A percentile compares a stretch with the other conserved stretches of the same genome.
phyloP scores from a whole-genome alignment of 2,113 vertebrate genomes.

The Sebastes schlegelii region DNA sequence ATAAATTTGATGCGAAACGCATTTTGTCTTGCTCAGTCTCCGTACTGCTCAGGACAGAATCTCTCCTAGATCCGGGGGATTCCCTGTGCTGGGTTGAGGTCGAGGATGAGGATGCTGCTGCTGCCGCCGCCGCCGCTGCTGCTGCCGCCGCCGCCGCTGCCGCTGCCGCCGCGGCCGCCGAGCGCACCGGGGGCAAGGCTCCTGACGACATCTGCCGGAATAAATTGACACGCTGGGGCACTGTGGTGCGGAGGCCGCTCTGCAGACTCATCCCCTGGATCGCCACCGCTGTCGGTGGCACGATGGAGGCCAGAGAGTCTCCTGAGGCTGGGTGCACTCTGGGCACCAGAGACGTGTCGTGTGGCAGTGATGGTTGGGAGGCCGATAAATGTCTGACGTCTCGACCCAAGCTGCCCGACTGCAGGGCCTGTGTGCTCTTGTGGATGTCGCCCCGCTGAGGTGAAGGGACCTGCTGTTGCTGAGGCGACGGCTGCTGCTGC shows the following conservation, averaged over 20 bases:
- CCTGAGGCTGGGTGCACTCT: slow-evolving; percentile 91
- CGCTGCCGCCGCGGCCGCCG: slow-evolving; percentile 62
- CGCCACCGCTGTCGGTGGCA: slow-evolving; percentile 81
- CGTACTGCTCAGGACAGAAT: slow-evolving; percentile 92
- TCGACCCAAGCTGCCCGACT: slow-evolving; percentile 91
- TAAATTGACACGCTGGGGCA: slow-evolving; percentile 91
- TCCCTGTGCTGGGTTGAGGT: slow-evolving; percentile 88
- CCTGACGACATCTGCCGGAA: slow-evolving; percentile 98
- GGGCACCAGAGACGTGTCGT: slow-evolving; percentile 90
- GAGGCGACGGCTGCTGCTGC: slow-evolving; percentile 69
- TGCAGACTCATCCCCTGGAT: slow-evolving; percentile 84
- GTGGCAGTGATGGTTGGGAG: slow-evolving; percentile 97
- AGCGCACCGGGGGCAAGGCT: slow-evolving; percentile 90
- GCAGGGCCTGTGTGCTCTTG: slow-evolving; percentile 93
- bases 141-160: slow-evolving; percentile 67
- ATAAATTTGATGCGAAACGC: slow-evolving; percentile 98
- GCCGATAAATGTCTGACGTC: slow-evolving; percentile 96
- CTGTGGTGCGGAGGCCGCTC: slow-evolving; percentile 83
- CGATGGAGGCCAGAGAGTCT: slow-evolving; percentile 92
- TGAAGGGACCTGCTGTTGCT: slow-evolving; percentile 83
- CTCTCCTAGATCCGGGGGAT: slow-evolving; percentile 86
- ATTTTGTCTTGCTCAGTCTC: slow-evolving; percentile 97
- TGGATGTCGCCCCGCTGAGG: slow-evolving; percentile 90
- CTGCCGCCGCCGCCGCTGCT: slow-evolving; percentile 74
- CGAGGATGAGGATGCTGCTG: slow-evolving; percentile 70